Evolutionary conservation across 2,888 invertebrate genomes (phyloP).

Genomic region (Ametastegia equiseti): DNA sequence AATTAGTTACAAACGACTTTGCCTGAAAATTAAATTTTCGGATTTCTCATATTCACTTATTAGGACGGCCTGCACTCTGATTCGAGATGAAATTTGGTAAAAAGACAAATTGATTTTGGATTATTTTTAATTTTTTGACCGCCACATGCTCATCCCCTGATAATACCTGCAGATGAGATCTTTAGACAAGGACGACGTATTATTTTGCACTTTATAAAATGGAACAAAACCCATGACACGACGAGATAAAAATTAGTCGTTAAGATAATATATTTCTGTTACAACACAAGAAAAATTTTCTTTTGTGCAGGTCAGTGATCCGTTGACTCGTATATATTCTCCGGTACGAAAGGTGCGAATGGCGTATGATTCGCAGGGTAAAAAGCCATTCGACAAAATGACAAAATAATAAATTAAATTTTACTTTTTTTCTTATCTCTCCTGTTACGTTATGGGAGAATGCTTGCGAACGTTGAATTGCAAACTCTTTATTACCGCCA

Average conservation of each 20-base stretch:
- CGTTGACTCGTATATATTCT: neutral
- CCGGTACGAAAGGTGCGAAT: neutral
- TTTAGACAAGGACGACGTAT: too few relatives aligned
- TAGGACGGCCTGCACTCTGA: too few relatives aligned
- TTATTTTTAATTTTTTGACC: too few relatives aligned
- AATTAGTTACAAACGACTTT: too few relatives aligned
- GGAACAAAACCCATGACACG: neutral
- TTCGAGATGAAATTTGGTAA: too few relatives aligned
- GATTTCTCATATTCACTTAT: too few relatives aligned
- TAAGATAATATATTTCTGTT: neutral
- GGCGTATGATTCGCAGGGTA: neutral
- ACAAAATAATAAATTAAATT: slow-evolving; percentile 24
- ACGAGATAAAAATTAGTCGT: too few relatives aligned
- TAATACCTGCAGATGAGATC: too few relatives aligned
- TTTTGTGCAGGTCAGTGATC: neutral
- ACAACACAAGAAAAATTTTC: neutral
- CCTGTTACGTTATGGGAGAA: neutral
- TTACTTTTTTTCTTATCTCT: neutral
- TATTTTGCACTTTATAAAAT: too few relatives aligned
- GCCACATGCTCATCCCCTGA: too few relatives aligned
- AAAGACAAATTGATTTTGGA: too few relatives aligned
- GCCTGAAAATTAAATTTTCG: too few relatives aligned
- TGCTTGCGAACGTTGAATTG: neutral
- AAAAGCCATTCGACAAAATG: neutral
- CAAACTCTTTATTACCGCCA: neutral